phyloP scores from a whole-genome alignment of 2,888 invertebrate genomes.

The Abscondita cerata region DNA sequence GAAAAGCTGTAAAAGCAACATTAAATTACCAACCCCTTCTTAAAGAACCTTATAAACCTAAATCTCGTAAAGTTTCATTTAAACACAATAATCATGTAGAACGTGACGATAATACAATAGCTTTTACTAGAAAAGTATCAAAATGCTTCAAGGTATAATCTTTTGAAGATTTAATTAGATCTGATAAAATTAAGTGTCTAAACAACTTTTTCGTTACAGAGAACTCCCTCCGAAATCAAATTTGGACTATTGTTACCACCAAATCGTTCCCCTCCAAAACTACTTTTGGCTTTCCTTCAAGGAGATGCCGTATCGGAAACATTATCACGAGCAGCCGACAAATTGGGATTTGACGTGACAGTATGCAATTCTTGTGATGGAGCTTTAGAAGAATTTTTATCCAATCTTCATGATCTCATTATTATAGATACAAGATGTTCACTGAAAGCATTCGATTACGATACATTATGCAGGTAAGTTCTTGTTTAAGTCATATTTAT shows the following conservation, averaged over 20 bases:
- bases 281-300: conserved; percentile 74
- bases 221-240: conserved; percentile 59
- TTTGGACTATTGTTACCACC: conserved; percentile 59
- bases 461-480: conserved; percentile 71
- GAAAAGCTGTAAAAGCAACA: too few species aligned
- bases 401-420: conserved; percentile 66
- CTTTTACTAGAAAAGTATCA: too few species aligned
- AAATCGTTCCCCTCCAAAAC: conserved; percentile 59
- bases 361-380: conserved; percentile 65
- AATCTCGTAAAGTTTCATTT: too few species aligned
- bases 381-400: conserved; percentile 65
- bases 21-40: too few species aligned
- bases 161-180: too few species aligned
- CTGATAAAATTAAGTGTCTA: too few species aligned
- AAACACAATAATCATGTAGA: too few species aligned
- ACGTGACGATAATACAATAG: too few species aligned
- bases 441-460: conserved; percentile 67
- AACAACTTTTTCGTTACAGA: conserved; percentile 53
- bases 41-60: too few species aligned
- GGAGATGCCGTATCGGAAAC: conserved; percentile 73
- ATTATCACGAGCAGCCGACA: conserved; percentile 68
- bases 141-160: too few species aligned
- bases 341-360: conserved; percentile 66
- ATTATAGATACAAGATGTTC: conserved; percentile 71
- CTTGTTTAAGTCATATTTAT: too few species aligned